phyloP scores from a whole-genome alignment of 2,113 vertebrate species.

The Melanerpes aurifrons region DNA sequence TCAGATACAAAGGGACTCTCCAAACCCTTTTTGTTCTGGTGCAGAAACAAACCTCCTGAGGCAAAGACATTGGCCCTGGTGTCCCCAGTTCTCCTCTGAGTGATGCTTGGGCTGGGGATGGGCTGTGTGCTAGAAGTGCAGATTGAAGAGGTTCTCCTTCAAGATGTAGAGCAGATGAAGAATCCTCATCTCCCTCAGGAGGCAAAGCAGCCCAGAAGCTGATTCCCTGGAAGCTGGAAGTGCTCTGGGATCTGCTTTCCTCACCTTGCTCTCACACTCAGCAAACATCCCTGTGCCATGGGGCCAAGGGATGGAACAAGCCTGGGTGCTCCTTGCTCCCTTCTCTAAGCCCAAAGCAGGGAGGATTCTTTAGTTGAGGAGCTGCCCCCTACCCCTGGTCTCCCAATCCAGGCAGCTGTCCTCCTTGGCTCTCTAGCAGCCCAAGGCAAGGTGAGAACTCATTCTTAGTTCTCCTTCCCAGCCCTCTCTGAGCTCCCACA shows the following conservation, averaged over 20 bases:
- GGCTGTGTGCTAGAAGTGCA: accelerated
- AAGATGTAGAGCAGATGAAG: neutral
- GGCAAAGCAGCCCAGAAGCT: neutral
- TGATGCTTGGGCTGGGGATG: neutral
- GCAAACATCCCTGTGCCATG: neutral
- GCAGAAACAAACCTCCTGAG: neutral
- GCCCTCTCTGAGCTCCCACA: neutral
- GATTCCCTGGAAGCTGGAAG: neutral
- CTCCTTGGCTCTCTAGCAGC: neutral
- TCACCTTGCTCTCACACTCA: neutral
- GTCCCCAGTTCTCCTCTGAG: neutral
- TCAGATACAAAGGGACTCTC: neutral
- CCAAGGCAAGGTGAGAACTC: neutral
- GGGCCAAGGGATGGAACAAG: neutral
- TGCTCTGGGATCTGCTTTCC: neutral
- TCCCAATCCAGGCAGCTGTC: neutral
- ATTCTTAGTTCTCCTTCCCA: neutral
- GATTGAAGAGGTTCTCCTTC: neutral
- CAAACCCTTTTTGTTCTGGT: neutral
- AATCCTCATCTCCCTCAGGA: accelerated
- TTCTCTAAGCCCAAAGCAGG: neutral
- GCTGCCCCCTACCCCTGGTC: accelerated
- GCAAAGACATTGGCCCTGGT: neutral
- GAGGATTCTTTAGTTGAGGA: neutral
- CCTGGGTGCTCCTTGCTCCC: neutral